Conservation (phyloP, 2,888 invertebrate species). For the Pogonocherus hispidulus region DNA sequence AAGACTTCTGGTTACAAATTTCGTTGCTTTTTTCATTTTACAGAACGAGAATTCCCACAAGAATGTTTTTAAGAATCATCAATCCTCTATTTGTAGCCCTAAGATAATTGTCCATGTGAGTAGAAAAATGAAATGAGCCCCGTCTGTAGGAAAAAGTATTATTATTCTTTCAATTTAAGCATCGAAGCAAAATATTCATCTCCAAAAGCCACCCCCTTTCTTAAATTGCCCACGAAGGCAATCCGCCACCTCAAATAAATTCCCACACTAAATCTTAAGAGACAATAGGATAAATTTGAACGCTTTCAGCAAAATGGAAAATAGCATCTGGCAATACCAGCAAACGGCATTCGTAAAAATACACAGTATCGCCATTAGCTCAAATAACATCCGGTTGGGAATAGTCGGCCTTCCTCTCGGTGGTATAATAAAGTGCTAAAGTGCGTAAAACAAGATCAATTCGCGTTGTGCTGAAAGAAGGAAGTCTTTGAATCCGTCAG, state of each 20-base stretch:
- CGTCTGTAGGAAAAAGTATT: too few species aligned
- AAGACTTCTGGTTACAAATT: too few species aligned
- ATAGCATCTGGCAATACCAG: constrained; percentile 27
- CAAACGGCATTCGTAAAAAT: constrained; percentile 28
- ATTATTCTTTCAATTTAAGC: too few species aligned
- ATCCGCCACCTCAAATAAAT: neutral
- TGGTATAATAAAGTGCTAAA: constrained; percentile 49
- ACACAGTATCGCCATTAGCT: constrained; percentile 34
- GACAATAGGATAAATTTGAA: constrained; percentile 32
- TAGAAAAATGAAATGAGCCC: too few species aligned
- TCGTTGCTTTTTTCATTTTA: too few species aligned
- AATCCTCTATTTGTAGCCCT: too few species aligned
- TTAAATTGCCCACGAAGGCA: neutral
- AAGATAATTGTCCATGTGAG: too few species aligned
- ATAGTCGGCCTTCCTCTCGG: constrained; percentile 16
- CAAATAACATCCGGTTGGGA: constrained; percentile 28
- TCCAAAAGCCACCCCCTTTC: neutral
- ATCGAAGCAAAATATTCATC: too few species aligned
- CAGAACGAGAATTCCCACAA: too few species aligned
- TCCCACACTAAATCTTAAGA: neutral
- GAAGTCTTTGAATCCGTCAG: constrained; percentile 46
- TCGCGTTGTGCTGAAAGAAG: constrained; percentile 45
- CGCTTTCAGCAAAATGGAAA: constrained; percentile 33
- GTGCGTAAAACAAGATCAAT: constrained; percentile 49
- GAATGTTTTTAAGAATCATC: too few species aligned